Evolutionary conservation across 2,797 vertebrate genomes (phyloP).

Genomic region (Sebastes ruberrimus): DNA sequence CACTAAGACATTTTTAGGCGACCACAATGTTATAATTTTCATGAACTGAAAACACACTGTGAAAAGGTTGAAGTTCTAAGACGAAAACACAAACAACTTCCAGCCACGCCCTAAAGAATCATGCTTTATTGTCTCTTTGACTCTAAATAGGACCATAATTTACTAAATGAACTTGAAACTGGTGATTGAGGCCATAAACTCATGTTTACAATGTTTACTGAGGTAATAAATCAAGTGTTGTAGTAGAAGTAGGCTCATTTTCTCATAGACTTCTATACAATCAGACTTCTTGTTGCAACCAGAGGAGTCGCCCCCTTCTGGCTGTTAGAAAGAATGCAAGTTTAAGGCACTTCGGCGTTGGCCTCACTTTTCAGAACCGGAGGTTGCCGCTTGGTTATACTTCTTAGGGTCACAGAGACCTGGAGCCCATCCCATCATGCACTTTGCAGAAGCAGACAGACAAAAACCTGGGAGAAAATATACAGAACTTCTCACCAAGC

Average conservation of each 20-base stretch:
- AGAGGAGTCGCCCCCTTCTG: background rate
- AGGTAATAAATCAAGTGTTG: background rate
- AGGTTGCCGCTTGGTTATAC: background rate
- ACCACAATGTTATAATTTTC: background rate
- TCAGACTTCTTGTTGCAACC: background rate
- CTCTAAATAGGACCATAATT: background rate
- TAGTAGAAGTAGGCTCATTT: background rate
- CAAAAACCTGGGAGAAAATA: background rate
- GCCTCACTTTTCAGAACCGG: background rate
- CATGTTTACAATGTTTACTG: background rate
- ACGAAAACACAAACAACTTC: too few species aligned
- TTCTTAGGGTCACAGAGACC: background rate
- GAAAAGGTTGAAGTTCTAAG: too few species aligned
- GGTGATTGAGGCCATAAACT: background rate
- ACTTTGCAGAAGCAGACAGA: background rate
- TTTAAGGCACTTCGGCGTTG: background rate
- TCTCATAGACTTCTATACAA: background rate
- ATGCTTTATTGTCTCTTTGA: too few species aligned
- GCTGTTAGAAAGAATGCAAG: background rate
- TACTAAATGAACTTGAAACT: background rate
- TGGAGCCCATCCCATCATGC: slow-evolving; percentile 7
- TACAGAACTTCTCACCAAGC: background rate
- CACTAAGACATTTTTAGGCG: too few species aligned
- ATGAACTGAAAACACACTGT: too few species aligned
- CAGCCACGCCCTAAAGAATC: too few species aligned